These are phyloP conservation scores for Diabrotica undecimpunctata DNA, from an alignment of 1,140 invertebrate genomes.

Conservation along the genomic window DNA sequence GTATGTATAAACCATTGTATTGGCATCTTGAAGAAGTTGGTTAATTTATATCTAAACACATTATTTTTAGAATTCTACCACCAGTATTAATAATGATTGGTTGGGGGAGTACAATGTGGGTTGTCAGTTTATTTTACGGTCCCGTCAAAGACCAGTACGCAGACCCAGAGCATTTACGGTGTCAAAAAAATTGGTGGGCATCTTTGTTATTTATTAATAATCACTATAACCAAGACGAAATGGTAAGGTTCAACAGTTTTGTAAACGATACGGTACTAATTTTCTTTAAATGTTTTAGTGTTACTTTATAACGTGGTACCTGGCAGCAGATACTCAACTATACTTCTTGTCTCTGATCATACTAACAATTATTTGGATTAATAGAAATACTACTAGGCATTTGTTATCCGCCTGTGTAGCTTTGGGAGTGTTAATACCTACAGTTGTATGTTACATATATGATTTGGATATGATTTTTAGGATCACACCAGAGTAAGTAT, in stretches of 20 bases:
- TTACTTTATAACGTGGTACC: slow-evolving; percentile 31
- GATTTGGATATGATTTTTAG: slow-evolving; percentile 28
- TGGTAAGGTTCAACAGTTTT: slow-evolving; percentile 19
- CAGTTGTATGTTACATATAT: slow-evolving; percentile 22
- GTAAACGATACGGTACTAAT: background rate
- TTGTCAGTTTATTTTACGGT: slow-evolving; percentile 21
- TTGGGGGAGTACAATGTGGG: slow-evolving; percentile 22
- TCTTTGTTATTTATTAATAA: slow-evolving; percentile 32
- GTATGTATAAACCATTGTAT: slow-evolving; percentile 15
- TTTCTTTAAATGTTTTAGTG: slow-evolving; percentile 26
- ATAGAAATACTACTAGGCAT: slow-evolving; percentile 11
- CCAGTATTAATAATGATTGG: slow-evolving; percentile 22
- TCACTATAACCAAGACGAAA: slow-evolving; percentile 25
- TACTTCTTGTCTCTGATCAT: slow-evolving; percentile 29
- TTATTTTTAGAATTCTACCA: slow-evolving; percentile 28
- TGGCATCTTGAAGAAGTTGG: background rate
- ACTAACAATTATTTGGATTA: slow-evolving; percentile 27
- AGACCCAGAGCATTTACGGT: slow-evolving; percentile 23
- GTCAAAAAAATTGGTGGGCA: slow-evolving; percentile 32
- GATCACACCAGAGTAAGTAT: slow-evolving; percentile 29
- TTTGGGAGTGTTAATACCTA: slow-evolving; percentile 24
- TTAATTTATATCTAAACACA: slow-evolving; percentile 1
- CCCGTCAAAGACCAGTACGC: slow-evolving; percentile 23
- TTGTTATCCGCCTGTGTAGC: slow-evolving; percentile 19
- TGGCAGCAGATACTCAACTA: slow-evolving; percentile 34